Evolutionary conservation across 2,113 vertebrate species (phyloP), one percentile per base, ranked within the genome.

Genomic region (Sebastes schlegelii): DNA sequence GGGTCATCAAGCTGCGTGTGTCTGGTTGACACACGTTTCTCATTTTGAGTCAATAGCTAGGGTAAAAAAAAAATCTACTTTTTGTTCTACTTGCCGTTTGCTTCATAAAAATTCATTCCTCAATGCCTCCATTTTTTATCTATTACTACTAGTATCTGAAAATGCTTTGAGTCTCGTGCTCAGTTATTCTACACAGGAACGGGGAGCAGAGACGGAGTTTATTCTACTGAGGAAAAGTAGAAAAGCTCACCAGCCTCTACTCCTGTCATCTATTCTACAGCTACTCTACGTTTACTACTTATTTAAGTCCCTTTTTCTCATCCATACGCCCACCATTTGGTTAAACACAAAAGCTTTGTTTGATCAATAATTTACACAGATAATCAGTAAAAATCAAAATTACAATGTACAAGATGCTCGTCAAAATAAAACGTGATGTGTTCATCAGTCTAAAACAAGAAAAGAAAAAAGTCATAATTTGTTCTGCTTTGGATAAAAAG

Each of bases 221-320:
- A 48, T 83, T 83, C 75, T 84, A 62, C 73, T 61, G 11, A 66
- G 17, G n/a, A 45, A 79, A 80, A 16, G 66, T 5, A 68, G 48
- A 71, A 69, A 49, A 65, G 23, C 55, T 48, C 60, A 40, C 43
- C 73, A 48, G 80, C 42, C 67, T 81, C 77, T 34, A 49, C 80
- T 81, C 43, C 23, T 1, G 14, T 26, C 55, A 23, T 79, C 86
- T 86, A 86, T 40, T 88, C 75, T 89, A 87, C 66, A 43, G 26
- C 91, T 93, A 94, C 51, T 66, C 86, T 92, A 92, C 19, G 8
- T 85, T 84, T 49, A 87, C 91, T 89, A 92, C 74, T 77, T 64
- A 60, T 67, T 73, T 75, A 93, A 58, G 83, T 95, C 94, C 94
- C 94, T 95, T 95, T 87, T 87, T 92, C 84, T 92, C 92, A 95